Evolutionary conservation across 2,797 vertebrate species (phyloP).

Genomic region (Peromyscus melanophrys): DNA sequence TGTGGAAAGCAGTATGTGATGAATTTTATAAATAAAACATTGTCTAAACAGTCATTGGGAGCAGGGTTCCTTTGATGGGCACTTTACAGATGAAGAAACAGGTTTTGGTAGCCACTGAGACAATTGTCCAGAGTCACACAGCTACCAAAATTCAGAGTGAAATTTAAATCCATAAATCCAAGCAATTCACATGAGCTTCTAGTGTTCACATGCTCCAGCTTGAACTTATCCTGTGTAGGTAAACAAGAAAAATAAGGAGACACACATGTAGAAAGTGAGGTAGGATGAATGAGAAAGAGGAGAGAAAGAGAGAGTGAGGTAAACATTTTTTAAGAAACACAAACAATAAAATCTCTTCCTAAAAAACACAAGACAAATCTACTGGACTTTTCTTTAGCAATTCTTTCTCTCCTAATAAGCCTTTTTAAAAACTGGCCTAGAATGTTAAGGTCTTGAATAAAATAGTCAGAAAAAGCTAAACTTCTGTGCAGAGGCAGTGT

Average conservation of each 20-base stretch:
- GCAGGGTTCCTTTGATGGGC: background rate
- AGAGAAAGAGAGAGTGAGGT: too few species aligned
- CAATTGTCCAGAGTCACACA: background rate
- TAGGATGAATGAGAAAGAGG: rapidly evolving
- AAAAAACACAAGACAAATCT: background rate
- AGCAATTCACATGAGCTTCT: background rate
- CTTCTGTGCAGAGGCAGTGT: background rate
- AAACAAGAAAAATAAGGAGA: background rate
- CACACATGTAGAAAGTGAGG: background rate
- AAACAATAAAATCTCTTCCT: background rate
- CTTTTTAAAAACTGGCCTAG: background rate
- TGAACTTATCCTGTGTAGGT: background rate
- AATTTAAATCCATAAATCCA: background rate
- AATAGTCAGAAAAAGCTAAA: background rate
- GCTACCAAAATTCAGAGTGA: background rate
- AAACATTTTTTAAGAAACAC: background rate
- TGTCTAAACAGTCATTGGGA: background rate
- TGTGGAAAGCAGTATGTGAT: background rate
- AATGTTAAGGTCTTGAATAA: slow-evolving; percentile 56
- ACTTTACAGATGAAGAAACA: background rate
- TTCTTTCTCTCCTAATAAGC: background rate
- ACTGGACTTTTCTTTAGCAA: background rate
- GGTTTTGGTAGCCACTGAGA: background rate
- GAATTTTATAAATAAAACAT: background rate
- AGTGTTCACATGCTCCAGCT: background rate